A percentile compares a stretch with the other conserved stretches of the same genome.
phyloP scores from a whole-genome alignment of 2,888 invertebrate species.

The Andrena camellia region DNA sequence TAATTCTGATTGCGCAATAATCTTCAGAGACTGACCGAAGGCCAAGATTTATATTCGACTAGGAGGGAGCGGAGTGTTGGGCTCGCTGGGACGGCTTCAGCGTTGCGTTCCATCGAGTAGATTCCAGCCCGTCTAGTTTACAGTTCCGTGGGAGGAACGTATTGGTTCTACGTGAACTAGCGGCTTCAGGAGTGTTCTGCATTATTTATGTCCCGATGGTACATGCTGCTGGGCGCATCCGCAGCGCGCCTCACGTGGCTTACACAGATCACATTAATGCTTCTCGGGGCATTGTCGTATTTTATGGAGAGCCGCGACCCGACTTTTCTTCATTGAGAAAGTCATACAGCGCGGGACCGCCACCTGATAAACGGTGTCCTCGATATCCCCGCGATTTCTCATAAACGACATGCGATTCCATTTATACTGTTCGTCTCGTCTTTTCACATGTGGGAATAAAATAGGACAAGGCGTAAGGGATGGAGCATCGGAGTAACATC shows the following conservation, averaged over 20 bases:
- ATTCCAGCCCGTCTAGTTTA: slow-evolving; percentile 62
- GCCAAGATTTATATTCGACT: slow-evolving; percentile 44
- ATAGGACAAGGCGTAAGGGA: not conserved
- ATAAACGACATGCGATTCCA: not conserved
- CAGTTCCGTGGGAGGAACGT: slow-evolving; percentile 69
- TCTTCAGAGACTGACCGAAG: not conserved
- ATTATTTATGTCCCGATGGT: slow-evolving; percentile 77
- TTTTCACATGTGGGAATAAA: not conserved
- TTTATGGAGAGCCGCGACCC: slow-evolving; percentile 63
- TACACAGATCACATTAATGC: slow-evolving; percentile 77
- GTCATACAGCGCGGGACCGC: not conserved
- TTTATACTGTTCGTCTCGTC: not conserved
- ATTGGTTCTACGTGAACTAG: slow-evolving; percentile 80
- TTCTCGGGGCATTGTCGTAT: slow-evolving; percentile 70
- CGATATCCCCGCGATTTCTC: slow-evolving; percentile 29
- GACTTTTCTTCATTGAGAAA: slow-evolving; percentile 71
- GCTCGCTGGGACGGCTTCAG: slow-evolving; percentile 11
- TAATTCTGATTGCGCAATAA: slow-evolving; percentile 15
- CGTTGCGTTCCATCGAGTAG: slow-evolving; percentile 48
- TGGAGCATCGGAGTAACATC: not conserved
- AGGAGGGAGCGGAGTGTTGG: not conserved
- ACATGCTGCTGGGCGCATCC: slow-evolving; percentile 50
- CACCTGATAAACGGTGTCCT: slow-evolving; percentile 28
- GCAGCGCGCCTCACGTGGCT: slow-evolving; percentile 69
- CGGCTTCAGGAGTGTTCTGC: slow-evolving; percentile 78